Evolutionary conservation across 2,888 invertebrate species (phyloP).

Genomic region (Strigamia crassipes): DNA sequence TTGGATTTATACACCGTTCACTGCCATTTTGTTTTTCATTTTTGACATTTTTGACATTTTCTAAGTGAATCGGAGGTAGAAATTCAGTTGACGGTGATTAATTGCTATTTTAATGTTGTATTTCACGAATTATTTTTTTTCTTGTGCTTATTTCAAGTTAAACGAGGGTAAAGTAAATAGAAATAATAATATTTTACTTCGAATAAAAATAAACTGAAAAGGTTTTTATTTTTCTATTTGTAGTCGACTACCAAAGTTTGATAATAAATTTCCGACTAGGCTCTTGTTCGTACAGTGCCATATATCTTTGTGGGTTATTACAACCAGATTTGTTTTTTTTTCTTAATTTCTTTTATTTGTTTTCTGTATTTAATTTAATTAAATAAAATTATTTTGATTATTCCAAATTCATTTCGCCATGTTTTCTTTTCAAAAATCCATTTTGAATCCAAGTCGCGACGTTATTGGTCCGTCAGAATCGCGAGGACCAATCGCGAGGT

Average conservation of each 20-base stretch:
- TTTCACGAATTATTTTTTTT: background rate
- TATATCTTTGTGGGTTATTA: no score
- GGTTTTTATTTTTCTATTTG: background rate
- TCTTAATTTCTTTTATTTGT: no score
- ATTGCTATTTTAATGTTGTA: no score
- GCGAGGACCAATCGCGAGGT: background rate
- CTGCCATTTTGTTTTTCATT: background rate
- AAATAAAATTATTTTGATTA: no score
- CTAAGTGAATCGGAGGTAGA: no score
- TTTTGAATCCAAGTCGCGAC: background rate
- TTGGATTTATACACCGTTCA: background rate
- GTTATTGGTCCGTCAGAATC: background rate
- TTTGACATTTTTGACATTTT: no score
- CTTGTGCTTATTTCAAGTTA: background rate
- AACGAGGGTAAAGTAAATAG: background rate
- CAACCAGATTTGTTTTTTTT: no score
- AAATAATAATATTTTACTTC: background rate
- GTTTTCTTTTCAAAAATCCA: background rate
- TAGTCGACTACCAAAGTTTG: background rate
- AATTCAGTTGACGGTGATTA: no score
- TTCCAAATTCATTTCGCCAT: no score
- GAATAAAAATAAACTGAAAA: background rate
- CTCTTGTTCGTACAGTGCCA: no score
- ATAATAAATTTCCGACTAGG: background rate
- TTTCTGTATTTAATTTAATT: no score